Base-by-base conservation (phyloP, 2,888 invertebrate genomes). In the Tolmerus cingulatus region DNA sequence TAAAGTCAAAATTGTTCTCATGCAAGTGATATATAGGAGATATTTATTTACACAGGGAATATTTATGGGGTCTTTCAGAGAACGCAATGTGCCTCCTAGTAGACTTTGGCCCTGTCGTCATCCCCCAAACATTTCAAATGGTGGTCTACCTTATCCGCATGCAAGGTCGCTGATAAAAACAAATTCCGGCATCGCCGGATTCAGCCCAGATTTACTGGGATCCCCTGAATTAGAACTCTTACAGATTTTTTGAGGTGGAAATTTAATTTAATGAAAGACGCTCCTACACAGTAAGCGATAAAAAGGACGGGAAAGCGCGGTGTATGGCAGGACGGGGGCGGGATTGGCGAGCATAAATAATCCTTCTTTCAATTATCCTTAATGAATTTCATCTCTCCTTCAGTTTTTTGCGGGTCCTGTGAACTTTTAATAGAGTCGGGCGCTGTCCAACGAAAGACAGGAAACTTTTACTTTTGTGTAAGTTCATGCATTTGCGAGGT, bases 331-430 rank as follows among this genome's bases (percentile, higher is more conserved):
- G 51, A n/a, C 5, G 12, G 55, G 81, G 34, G n/a, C n/a, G 34
- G 55, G 81, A 46, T 55, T 37, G 57, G 57, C 66, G 23, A 82
- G 82, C 57, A 82, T 82, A 82, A 82, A 82, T 82, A 82, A 82
- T 82, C 82, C 82, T 79, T 82, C 82, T 82, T 82, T 82, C 82
- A 82, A 82, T 82, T 82, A 82, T 82, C 82, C 82, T 82, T 82
- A 82, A 82, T 82, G 82, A 82, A 82, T 82, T 82, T 82, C 66
- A 82, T 82, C 66, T 66, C 82, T 82, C 34, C 66, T 57, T 40
- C 82, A 23, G 40, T 43, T 82, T 82, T 82, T 66, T 82, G 66
- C 34, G 82, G 57, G 57, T 82, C 55, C 23, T 37, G n/a, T 66
- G 34, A 82, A 82, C 57, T 82, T 82, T 82, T 82, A 82, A 82